Evolutionary conservation across 2,888 invertebrate genomes (phyloP).

Genomic region (Sympetrum striolatum): DNA sequence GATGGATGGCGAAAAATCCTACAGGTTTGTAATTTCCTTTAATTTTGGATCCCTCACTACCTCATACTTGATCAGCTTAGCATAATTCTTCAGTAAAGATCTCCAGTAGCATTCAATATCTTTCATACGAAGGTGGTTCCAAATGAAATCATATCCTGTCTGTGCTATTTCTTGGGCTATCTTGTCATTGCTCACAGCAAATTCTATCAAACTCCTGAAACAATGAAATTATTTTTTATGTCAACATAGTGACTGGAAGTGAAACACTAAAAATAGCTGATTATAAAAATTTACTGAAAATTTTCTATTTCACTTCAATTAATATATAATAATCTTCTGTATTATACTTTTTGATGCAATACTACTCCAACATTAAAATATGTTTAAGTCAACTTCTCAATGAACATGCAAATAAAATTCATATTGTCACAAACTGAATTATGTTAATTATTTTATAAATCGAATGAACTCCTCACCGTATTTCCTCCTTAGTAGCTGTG

Average conservation of each 20-base stretch:
- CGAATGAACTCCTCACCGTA: slow-evolving; percentile 62
- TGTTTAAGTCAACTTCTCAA: no score
- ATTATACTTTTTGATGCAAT: no score
- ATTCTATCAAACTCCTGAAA: slow-evolving; percentile 71
- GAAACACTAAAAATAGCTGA: no score
- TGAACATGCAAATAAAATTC: no score
- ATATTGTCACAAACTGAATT: no score
- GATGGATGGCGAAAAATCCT: neutral
- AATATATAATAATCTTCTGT: no score
- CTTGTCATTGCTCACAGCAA: slow-evolving; percentile 77
- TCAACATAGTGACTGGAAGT: neutral
- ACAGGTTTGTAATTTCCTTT: slow-evolving; percentile 60
- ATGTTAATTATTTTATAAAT: no score
- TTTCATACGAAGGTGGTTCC: slow-evolving; percentile 80
- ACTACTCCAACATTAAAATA: no score
- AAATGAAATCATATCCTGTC: slow-evolving; percentile 82
- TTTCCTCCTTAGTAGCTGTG: slow-evolving; percentile 70
- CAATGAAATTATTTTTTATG: neutral
- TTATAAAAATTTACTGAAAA: no score
- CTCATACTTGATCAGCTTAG: slow-evolving; percentile 74
- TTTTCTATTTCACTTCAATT: no score
- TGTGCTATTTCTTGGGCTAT: slow-evolving; percentile 79
- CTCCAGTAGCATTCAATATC: slow-evolving; percentile 90
- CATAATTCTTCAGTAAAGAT: slow-evolving; percentile 75
- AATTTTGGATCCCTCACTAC: slow-evolving; percentile 67